phyloP scores from a whole-genome alignment of 2,113 vertebrate species.

The Nymphicus hollandicus region DNA sequence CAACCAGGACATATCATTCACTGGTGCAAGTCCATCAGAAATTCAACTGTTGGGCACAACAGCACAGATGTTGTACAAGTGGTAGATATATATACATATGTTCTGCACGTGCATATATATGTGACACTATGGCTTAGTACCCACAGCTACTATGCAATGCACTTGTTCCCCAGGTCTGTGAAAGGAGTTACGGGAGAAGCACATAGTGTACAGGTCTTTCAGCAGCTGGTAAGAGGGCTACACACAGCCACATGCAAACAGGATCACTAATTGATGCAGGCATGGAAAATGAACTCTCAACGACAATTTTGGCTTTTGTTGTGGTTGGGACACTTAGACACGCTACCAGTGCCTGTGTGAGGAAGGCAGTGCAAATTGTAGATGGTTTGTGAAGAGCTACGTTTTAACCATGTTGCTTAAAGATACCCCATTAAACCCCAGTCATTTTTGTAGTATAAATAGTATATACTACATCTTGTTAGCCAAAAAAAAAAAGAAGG shows the following conservation, averaged over 20 bases:
- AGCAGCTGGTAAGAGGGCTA: background rate
- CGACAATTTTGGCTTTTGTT: background rate
- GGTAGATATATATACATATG: background rate
- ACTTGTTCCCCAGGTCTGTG: background rate
- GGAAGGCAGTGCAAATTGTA: background rate
- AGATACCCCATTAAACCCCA: background rate
- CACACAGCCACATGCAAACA: rapidly evolving
- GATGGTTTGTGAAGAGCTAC: background rate
- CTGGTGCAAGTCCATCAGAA: background rate
- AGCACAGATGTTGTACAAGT: background rate
- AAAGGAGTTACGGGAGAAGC: background rate
- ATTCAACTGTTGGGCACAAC: background rate
- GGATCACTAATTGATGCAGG: background rate
- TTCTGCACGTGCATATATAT: background rate
- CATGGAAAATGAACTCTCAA: background rate
- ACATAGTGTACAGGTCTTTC: background rate
- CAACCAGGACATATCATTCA: background rate
- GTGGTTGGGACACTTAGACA: background rate
- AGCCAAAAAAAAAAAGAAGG: background rate
- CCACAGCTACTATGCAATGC: slow-evolving; percentile 1
- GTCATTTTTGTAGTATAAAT: background rate
- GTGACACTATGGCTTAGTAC: background rate
- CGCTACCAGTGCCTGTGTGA: background rate
- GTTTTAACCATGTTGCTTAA: background rate
- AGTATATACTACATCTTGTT: background rate